Evolutionary conservation across 2,797 vertebrate genomes (phyloP).

Genomic region (Acanthiza pusilla): DNA sequence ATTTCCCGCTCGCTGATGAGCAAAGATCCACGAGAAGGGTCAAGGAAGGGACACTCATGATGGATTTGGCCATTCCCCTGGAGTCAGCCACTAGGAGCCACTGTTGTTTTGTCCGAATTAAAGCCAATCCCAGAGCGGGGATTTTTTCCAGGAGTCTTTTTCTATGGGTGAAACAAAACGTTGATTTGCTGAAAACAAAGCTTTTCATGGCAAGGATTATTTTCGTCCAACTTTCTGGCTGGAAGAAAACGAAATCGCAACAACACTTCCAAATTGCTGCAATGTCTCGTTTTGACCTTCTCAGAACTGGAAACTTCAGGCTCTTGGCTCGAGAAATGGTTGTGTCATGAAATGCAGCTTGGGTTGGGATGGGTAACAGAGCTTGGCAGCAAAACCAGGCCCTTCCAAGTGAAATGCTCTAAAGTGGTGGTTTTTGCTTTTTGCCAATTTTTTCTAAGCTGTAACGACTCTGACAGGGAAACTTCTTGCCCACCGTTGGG

Average conservation of each 20-base stretch:
- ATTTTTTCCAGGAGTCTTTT: not conserved
- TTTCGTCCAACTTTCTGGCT: not conserved
- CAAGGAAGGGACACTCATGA: not conserved
- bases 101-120: constrained; percentile 7
- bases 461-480: not conserved
- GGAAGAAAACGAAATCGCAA: not conserved
- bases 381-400: not conserved
- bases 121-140: not conserved
- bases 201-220: not conserved
- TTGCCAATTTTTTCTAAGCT: not conserved
- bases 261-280: not conserved
- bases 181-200: constrained; percentile 6
- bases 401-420: not conserved
- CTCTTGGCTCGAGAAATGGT: not conserved
- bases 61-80: not conserved
- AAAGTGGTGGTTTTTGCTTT: not conserved
- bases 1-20: not conserved
- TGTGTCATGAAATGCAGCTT: not conserved
- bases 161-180: not conserved
- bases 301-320: not conserved
- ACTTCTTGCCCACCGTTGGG: not conserved
- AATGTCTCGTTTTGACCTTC: constrained; percentile 9
- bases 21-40: not conserved
- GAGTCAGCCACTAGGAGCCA: constrained; percentile 56
- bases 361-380: not conserved